phyloP scores from a whole-genome alignment of 2,888 invertebrate species.

The Thera obeliscata region DNA sequence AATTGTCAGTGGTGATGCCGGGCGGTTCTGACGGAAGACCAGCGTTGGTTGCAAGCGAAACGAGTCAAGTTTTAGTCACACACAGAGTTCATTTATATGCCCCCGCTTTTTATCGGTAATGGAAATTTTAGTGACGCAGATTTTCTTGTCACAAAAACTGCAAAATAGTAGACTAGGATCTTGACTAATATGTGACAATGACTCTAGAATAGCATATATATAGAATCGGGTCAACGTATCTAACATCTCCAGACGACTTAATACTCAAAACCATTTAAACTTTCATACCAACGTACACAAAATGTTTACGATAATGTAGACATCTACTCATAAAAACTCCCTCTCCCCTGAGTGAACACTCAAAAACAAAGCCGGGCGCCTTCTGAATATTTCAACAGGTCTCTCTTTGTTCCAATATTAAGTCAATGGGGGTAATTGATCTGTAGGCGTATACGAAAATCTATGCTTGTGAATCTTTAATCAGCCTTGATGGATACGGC shows the following conservation, averaged over 20 bases:
- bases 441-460: conserved; percentile 68
- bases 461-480: conserved; percentile 64
- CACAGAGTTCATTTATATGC: too few species aligned
- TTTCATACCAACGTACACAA: conserved; percentile 58
- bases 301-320: conserved; percentile 76
- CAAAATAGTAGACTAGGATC: too few species aligned
- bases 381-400: conserved; percentile 81
- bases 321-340: conserved; percentile 76
- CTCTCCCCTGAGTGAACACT: conserved; percentile 70
- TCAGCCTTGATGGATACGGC: conserved; percentile 50
- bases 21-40: too few species aligned
- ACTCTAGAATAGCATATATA: too few species aligned
- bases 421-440: conserved; percentile 84
- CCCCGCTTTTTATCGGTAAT: too few species aligned
- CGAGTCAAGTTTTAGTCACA: too few species aligned
- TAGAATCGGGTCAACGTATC: conserved; percentile 3
- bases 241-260: conserved; percentile 7
- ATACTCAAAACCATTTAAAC: conserved; percentile 46
- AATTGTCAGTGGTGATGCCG: too few species aligned
- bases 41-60: too few species aligned
- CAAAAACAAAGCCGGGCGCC: conserved; percentile 78
- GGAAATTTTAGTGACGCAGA: too few species aligned
- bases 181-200: too few species aligned
- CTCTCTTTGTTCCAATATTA: conserved; percentile 81
- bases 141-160: too few species aligned